These are phyloP conservation scores for Choloepus hoffmanni DNA, from an alignment of 2,113 vertebrate species.

Conservation along the genomic window DNA sequence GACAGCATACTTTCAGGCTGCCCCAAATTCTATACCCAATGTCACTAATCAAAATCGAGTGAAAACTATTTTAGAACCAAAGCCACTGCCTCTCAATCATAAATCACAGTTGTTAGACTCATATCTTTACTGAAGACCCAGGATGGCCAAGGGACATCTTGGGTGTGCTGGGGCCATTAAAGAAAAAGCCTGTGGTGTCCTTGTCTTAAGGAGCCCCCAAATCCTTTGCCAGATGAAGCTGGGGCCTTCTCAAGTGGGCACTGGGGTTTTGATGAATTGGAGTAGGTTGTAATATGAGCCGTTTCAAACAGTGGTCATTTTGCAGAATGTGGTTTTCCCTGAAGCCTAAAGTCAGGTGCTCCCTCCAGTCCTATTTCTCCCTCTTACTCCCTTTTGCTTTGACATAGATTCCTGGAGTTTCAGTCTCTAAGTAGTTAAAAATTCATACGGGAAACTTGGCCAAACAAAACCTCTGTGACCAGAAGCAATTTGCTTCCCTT, in stretches of 20 bases:
- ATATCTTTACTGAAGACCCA: background rate
- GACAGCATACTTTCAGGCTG: background rate
- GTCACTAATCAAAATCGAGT: background rate
- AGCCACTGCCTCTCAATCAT: background rate
- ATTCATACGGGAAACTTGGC: conserved; percentile 63
- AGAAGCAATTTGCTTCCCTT: conserved; percentile 73
- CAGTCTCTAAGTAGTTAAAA: conserved; percentile 66
- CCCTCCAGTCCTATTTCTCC: background rate
- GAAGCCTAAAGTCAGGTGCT: background rate
- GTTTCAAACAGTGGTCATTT: background rate
- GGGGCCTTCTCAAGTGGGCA: background rate
- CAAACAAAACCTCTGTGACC: conserved; percentile 68
- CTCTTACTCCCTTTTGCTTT: background rate
- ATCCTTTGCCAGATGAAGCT: background rate
- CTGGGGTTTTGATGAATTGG: background rate
- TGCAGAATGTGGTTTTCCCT: background rate
- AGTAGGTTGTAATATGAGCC: background rate
- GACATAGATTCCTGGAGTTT: conserved; percentile 63
- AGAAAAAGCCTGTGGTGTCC: background rate
- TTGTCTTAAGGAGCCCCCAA: background rate
- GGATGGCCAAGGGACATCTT: background rate
- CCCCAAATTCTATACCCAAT: background rate
- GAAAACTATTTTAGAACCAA: background rate
- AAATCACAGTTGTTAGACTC: background rate
- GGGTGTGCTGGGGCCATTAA: background rate